Conservation (phyloP, 2,113 vertebrate genomes). For the Circaetus gallicus region DNA sequence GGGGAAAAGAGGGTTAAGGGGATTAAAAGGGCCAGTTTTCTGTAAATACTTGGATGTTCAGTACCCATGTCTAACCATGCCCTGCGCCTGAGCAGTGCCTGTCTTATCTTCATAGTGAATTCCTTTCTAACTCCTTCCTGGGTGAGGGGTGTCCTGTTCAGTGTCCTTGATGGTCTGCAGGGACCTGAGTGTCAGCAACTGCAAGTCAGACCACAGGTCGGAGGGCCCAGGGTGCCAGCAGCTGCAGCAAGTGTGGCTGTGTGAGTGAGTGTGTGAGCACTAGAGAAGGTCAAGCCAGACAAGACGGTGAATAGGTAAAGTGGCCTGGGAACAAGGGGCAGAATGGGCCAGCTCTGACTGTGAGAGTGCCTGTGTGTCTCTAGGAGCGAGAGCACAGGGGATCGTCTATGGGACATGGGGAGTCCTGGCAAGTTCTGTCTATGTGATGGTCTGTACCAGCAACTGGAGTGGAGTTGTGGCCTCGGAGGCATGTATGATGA, state of each 20-base stretch:
- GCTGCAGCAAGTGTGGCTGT: not conserved
- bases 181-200: not conserved
- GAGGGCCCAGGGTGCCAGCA: not conserved
- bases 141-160: not conserved
- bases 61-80: not conserved
- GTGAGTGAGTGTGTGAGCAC: no score
- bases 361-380: no score
- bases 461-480: not conserved
- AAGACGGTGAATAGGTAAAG: not conserved
- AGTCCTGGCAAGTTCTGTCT: not conserved
- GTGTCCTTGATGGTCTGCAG: no score
- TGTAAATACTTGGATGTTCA: fast-evolving
- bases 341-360: not conserved
- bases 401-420: not conserved
- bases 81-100: not conserved
- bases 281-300: not conserved
- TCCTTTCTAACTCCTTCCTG: not conserved
- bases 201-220: not conserved
- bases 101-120: not conserved
- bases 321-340: not conserved
- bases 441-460: not conserved
- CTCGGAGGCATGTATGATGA: not conserved
- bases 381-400: not conserved
- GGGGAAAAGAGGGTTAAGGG: not conserved
- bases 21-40: not conserved